These are phyloP conservation scores for Dallia pectoralis DNA, from an alignment of 2,797 vertebrate genomes.

Conservation along the genomic window DNA sequence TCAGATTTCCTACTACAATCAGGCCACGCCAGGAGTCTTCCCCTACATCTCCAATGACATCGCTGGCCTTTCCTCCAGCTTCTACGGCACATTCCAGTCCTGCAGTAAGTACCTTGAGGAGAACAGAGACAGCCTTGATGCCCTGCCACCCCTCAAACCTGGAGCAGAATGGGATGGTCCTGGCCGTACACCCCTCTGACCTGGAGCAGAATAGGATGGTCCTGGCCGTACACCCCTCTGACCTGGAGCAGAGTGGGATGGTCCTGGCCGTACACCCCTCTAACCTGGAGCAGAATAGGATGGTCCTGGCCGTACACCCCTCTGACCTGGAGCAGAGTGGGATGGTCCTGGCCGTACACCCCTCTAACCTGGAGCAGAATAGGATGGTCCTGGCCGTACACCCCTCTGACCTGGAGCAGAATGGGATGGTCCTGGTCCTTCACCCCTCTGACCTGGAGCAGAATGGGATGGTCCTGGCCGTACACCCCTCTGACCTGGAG, in stretches of 20 bases:
- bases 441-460: no score
- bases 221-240: constrained; percentile 1
- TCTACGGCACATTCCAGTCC: constrained; percentile 80
- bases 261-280: constrained; percentile 4
- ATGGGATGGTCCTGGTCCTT: no score
- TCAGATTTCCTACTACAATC: constrained; percentile 95
- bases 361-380: no score
- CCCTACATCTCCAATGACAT: constrained; percentile 91
- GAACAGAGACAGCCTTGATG: constrained; percentile 75
- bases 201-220: background rate
- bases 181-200: background rate
- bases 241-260: background rate
- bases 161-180: constrained; percentile 21
- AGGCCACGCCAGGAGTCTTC: constrained; percentile 85
- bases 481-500: background rate
- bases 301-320: no score
- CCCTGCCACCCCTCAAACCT: constrained; percentile 33
- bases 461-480: background rate
- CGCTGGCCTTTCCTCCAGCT: constrained; percentile 85
- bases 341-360: no score
- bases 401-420: no score
- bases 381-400: no score
- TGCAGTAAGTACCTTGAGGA: constrained; percentile 86
- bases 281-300: no score
- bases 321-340: background rate